A percentile compares a stretch with the other conserved stretches of the same genome.
Evolutionary conservation across 2,113 vertebrate genomes (phyloP).

Genomic region (Actenoides lindsayi): DNA sequence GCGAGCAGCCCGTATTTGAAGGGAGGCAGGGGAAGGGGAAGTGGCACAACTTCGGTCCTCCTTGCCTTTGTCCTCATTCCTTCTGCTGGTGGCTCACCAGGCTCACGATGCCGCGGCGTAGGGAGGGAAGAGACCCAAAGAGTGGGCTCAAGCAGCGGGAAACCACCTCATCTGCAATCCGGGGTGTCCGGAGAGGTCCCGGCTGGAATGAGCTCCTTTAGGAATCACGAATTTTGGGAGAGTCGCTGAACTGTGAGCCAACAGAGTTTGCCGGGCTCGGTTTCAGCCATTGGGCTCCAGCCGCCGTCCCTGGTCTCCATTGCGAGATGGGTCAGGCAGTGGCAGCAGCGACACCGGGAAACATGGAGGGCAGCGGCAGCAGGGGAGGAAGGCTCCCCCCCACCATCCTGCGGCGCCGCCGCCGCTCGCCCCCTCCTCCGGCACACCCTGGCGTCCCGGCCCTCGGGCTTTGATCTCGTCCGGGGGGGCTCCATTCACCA

Average conservation of each 20-base stretch:
- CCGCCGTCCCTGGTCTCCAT: constrained; percentile 77
- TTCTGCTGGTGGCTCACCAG: neutral
- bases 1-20: constrained; percentile 1
- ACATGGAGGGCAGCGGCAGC: constrained; percentile 80
- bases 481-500: constrained; percentile 80
- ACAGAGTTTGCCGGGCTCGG: neutral
- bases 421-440: constrained; percentile 66
- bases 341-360: constrained; percentile 68
- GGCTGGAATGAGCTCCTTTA: neutral
- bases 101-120: neutral
- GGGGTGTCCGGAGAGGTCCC: neutral
- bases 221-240: neutral
- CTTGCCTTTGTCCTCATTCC: constrained; percentile 45
- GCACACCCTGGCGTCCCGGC: constrained; percentile 61
- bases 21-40: constrained; percentile 6
- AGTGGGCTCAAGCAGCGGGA: neutral
- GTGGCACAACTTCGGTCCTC: constrained; percentile 46
- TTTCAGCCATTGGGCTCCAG: neutral
- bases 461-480: constrained; percentile 83
- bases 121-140: constrained; percentile 1
- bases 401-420: constrained; percentile 75
- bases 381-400: constrained; percentile 69
- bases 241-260: neutral
- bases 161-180: neutral
- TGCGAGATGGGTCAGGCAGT: constrained; percentile 82